A percentile compares a stretch with the other conserved stretches of the same genome.
Conservation (phyloP, 2,888 invertebrate genomes). For the Sminthurinus aureus region DNA sequence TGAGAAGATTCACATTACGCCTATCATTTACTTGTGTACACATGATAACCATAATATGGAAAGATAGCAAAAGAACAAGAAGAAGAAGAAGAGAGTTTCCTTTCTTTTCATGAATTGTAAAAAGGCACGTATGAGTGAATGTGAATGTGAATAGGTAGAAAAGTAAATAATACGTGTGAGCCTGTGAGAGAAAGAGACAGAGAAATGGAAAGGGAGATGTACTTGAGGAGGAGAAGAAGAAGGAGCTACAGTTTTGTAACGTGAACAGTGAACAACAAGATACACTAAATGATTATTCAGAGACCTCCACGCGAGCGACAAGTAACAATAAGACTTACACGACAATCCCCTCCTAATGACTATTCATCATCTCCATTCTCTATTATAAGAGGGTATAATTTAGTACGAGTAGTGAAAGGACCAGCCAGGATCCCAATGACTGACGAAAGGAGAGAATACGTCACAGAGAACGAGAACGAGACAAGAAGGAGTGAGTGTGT, state of each 20-base stretch:
- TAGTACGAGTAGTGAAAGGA: background rate
- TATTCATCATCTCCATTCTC: conserved; percentile 1
- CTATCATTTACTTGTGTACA: background rate
- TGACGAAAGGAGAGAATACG: background rate
- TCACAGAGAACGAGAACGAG: background rate
- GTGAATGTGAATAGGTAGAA: background rate
- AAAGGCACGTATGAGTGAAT: conserved; percentile 21
- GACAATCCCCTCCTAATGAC: conserved; percentile 23
- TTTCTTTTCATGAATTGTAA: background rate
- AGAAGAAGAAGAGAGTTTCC: background rate
- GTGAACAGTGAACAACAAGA: conserved; percentile 21
- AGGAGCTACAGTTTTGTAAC: background rate
- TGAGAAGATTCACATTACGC: background rate
- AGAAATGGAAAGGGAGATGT: background rate
- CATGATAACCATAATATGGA: background rate
- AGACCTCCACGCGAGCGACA: conserved; percentile 33
- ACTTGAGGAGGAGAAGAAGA: background rate
- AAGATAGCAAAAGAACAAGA: background rate
- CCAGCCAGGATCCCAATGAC: background rate
- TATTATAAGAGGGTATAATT: background rate
- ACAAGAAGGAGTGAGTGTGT: background rate
- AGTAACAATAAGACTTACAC: conserved; percentile 29
- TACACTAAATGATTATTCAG: conserved; percentile 24
- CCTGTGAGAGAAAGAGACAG: conserved; percentile 17
- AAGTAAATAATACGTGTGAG: background rate